These are phyloP conservation scores for Anoplius nigerrimus DNA, from an alignment of 2,888 invertebrate species.

Conservation along the genomic window DNA sequence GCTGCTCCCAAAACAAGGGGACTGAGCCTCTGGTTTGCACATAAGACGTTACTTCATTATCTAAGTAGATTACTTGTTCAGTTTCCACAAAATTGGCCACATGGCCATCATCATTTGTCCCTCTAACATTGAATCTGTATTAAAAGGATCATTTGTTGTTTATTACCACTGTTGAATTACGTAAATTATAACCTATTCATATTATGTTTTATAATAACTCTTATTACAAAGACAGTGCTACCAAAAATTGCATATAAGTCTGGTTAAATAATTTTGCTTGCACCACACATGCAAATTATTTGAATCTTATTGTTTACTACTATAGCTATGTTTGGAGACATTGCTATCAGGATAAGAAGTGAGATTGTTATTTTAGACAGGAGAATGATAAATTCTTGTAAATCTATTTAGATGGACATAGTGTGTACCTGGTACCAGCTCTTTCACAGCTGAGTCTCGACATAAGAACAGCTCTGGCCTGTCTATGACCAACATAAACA, in stretches of 20 bases:
- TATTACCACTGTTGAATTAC: background rate
- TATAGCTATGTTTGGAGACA: background rate
- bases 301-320: no score
- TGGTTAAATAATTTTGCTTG: no score
- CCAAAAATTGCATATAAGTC: background rate
- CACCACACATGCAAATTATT: background rate
- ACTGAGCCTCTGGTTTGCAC: conserved; percentile 97
- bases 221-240: background rate
- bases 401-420: background rate
- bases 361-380: no score
- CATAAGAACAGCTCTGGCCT: conserved; percentile 95
- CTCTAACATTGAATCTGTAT: conserved; percentile 93
- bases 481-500: conserved; percentile 96
- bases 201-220: background rate
- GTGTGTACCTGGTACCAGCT: conserved; percentile 89
- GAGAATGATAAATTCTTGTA: background rate
- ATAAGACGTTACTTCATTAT: conserved; percentile 92
- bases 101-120: conserved; percentile 99
- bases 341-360: no score
- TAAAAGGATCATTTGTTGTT: background rate
- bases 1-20: conserved; percentile 99
- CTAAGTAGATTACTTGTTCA: conserved; percentile 96
- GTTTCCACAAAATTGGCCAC: conserved; percentile 99
- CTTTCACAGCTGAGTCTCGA: conserved; percentile 98
- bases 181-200: background rate